Percentiles rank a stretch among this genome's conserved stretches.
These are phyloP conservation scores for Diceros bicornis DNA, from an alignment of 2,797 vertebrate genomes.

Conservation along the genomic window DNA sequence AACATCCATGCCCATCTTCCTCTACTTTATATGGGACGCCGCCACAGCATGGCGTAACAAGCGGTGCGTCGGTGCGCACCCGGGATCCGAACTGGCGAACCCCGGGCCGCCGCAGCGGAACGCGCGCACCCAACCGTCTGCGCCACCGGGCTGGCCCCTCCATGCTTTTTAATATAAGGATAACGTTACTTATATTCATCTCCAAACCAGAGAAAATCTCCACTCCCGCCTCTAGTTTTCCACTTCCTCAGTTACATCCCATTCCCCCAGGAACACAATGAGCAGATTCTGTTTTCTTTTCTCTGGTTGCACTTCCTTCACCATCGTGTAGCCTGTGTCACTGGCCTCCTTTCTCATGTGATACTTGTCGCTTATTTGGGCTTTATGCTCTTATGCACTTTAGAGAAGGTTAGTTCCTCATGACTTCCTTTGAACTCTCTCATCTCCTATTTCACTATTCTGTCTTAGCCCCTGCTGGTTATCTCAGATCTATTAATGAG, in stretches of 20 bases:
- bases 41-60: too few species aligned
- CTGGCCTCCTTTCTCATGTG: not conserved
- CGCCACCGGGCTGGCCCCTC: too few species aligned
- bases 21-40: too few species aligned
- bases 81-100: too few species aligned
- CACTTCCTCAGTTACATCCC: not conserved
- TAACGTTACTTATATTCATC: not conserved
- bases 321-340: accelerated
- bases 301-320: not conserved
- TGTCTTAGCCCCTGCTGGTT: not conserved
- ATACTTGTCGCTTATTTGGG: not conserved
- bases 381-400: not conserved
- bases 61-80: too few species aligned
- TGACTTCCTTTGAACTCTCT: not conserved
- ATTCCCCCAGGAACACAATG: not conserved
- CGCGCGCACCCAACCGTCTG: too few species aligned
- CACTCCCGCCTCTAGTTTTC: not conserved
- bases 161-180: not conserved
- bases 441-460: not conserved
- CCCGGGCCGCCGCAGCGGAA: too few species aligned
- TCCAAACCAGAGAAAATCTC: not conserved
- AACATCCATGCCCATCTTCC: too few species aligned
- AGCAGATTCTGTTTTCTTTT: not conserved
- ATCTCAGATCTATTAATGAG: not conserved
- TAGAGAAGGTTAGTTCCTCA: not conserved